A percentile compares a stretch with the other conserved stretches of the same genome.
These are phyloP conservation scores for Vanessa tameamea DNA, from an alignment of 1,140 invertebrate species.

Conservation along the genomic window DNA sequence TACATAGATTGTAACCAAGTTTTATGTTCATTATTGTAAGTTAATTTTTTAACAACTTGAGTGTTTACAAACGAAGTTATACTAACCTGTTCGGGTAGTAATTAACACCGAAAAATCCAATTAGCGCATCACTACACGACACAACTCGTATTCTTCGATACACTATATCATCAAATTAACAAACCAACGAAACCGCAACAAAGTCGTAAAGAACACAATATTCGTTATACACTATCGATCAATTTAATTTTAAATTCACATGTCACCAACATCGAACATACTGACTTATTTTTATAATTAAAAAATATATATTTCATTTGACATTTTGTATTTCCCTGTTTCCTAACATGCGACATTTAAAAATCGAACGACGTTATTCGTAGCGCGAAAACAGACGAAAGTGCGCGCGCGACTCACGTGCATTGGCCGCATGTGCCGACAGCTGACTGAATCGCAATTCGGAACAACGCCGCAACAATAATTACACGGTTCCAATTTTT, in stretches of 20 bases:
- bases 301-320: not conserved
- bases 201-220: slow-evolving; percentile 23
- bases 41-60: not conserved
- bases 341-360: slow-evolving; percentile 35
- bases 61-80: slow-evolving; percentile 7
- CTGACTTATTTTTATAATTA: not conserved
- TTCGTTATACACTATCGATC: slow-evolving; percentile 34
- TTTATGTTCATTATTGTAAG: too few species aligned
- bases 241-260: slow-evolving; percentile 34
- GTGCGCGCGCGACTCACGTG: slow-evolving; percentile 73
- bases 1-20: too few species aligned
- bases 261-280: slow-evolving; percentile 8
- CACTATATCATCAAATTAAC: slow-evolving; percentile 33
- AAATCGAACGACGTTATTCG: slow-evolving; percentile 51
- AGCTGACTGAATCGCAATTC: slow-evolving; percentile 72
- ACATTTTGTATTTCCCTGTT: slow-evolving; percentile 17
- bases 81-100: slow-evolving; percentile 39
- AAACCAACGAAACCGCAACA: slow-evolving; percentile 36
- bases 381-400: slow-evolving; percentile 61
- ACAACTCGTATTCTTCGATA: slow-evolving; percentile 23
- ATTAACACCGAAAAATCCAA: slow-evolving; percentile 41
- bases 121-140: slow-evolving; percentile 36
- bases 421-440: slow-evolving; percentile 66
- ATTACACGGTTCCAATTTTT: slow-evolving; percentile 71
- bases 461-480: slow-evolving; percentile 65